phyloP scores from a whole-genome alignment of 2,797 vertebrate genomes.

The Bufotes viridis region DNA sequence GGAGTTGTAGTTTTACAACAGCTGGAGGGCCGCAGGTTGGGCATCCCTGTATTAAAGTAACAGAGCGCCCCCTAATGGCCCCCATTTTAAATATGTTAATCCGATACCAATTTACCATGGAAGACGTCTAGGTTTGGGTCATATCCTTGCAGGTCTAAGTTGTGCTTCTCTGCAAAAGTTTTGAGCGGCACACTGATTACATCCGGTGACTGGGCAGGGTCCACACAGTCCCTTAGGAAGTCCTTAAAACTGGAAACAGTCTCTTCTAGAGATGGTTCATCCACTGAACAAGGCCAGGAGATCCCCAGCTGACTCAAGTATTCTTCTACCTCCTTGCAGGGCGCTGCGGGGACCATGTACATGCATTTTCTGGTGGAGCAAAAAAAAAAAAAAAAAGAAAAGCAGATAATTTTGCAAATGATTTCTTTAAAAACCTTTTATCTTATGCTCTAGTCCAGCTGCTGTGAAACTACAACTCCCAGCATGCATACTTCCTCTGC shows the following conservation, averaged over 20 bases:
- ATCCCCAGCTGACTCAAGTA: slow-evolving; percentile 81
- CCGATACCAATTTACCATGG: slow-evolving; percentile 77
- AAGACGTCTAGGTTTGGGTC: slow-evolving; percentile 87
- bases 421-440: background rate
- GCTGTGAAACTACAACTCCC: too few species aligned
- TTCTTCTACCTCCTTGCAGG: slow-evolving; percentile 70
- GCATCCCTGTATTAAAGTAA: too few species aligned
- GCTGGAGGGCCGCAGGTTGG: too few species aligned
- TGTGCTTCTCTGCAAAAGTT: slow-evolving; percentile 76
- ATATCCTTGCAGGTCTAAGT: slow-evolving; percentile 80
- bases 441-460: background rate
- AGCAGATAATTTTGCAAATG: background rate
- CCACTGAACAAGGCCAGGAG: slow-evolving; percentile 77
- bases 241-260: slow-evolving; percentile 73
- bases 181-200: slow-evolving; percentile 79
- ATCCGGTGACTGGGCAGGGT: fast-evolving
- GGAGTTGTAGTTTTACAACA: too few species aligned
- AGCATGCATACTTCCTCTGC: too few species aligned
- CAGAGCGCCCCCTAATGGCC: background rate
- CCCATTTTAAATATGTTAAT: background rate
- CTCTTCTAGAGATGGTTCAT: slow-evolving; percentile 66
- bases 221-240: slow-evolving; percentile 69
- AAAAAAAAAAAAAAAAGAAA: background rate
- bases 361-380: slow-evolving; percentile 75
- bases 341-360: slow-evolving; percentile 78